A percentile compares a stretch with the other conserved stretches of the same genome.
Evolutionary conservation across 2,888 invertebrate species (phyloP).

Genomic region (Troides aeacus): DNA sequence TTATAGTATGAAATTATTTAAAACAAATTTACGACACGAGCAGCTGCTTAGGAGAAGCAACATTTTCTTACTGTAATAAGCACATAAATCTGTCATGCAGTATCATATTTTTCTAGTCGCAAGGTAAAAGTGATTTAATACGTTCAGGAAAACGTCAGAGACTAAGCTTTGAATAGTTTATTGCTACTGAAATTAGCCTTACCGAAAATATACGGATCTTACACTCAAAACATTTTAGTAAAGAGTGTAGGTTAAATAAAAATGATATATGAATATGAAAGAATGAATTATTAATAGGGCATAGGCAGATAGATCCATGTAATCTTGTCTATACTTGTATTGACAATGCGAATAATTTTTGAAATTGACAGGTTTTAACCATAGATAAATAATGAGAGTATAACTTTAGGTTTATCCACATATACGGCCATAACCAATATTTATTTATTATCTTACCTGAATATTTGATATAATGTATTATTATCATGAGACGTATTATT

Average conservation of each 20-base stretch:
- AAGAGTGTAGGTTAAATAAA: neutral
- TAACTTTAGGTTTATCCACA: too few species aligned
- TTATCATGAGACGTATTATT: too few species aligned
- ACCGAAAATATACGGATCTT: constrained; percentile 1
- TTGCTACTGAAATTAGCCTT: constrained; percentile 20
- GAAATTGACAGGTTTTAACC: too few species aligned
- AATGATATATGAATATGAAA: too few species aligned
- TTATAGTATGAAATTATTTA: constrained; percentile 5
- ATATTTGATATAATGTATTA: too few species aligned
- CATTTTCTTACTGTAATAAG: constrained; percentile 27
- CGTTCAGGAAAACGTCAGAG: constrained; percentile 25
- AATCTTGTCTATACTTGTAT: too few species aligned
- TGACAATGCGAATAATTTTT: too few species aligned
- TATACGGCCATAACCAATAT: too few species aligned
- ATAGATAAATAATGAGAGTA: too few species aligned
- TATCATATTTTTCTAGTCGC: constrained; percentile 29
- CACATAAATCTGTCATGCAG: constrained; percentile 27
- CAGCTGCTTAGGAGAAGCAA: constrained; percentile 27
- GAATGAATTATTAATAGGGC: too few species aligned
- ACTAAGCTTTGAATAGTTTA: constrained; percentile 29
- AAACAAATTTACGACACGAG: constrained; percentile 22
- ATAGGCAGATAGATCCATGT: too few species aligned
- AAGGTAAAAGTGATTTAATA: constrained; percentile 27
- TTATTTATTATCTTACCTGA: too few species aligned
- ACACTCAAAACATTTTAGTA: neutral